Conservation (phyloP, 2,113 vertebrate species). For the Grus americana region DNA sequence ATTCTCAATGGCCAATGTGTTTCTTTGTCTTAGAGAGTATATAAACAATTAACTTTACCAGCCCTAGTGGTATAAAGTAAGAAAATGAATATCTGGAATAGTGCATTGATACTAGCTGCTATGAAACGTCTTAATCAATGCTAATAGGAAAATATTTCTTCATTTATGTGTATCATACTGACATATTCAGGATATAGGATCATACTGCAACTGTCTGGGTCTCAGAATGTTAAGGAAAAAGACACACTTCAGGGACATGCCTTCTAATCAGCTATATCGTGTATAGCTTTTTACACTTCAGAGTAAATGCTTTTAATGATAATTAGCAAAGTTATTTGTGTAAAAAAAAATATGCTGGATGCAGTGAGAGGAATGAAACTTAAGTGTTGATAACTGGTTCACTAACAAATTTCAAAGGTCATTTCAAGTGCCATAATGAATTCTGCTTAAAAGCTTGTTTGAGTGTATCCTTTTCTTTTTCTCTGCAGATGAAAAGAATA, state of each 20-base stretch:
- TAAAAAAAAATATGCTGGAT: background rate
- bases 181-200: background rate
- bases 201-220: background rate
- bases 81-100: background rate
- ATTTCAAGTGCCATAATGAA: background rate
- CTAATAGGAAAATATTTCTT: constrained; percentile 7
- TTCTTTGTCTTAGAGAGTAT: background rate
- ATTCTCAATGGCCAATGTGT: background rate
- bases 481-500: background rate
- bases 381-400: background rate
- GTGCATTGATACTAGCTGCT: background rate
- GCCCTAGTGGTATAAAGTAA: background rate
- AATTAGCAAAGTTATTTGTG: background rate
- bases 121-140: background rate
- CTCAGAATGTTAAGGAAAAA: background rate
- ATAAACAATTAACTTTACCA: background rate
- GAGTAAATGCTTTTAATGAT: background rate
- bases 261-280: background rate
- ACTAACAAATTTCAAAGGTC: background rate
- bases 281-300: background rate
- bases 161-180: background rate
- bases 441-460: constrained; percentile 2
- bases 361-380: background rate
- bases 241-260: background rate
- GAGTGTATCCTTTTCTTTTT: background rate